Evolutionary conservation across 2,888 invertebrate genomes (phyloP).

Genomic region (Epinotia brunnichana): DNA sequence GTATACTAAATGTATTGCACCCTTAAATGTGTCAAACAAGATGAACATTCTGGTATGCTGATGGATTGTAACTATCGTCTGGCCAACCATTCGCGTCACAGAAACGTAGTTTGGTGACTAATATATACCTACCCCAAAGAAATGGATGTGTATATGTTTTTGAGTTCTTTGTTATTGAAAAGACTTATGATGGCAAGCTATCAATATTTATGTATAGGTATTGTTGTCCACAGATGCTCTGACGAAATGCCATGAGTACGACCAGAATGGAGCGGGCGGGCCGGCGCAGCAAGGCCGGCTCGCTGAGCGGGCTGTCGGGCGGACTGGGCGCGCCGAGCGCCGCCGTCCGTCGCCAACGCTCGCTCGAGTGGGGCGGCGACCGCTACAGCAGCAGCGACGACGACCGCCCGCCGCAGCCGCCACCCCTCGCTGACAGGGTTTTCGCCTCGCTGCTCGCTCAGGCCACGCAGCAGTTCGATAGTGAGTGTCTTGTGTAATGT

Average conservation of each 20-base stretch:
- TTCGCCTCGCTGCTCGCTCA: conserved; percentile 82
- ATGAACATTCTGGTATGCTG: too few species aligned
- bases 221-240: conserved; percentile 62
- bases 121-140: too few species aligned
- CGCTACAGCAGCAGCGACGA: conserved; percentile 84
- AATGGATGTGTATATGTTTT: too few species aligned
- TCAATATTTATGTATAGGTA: not conserved
- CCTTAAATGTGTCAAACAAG: too few species aligned
- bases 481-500: conserved; percentile 58
- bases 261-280: conserved; percentile 77
- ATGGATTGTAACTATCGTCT: too few species aligned
- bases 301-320: conserved; percentile 73
- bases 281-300: conserved; percentile 76
- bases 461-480: conserved; percentile 81
- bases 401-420: conserved; percentile 78
- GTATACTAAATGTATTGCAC: too few species aligned
- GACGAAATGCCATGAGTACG: conserved; percentile 69
- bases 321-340: conserved; percentile 58
- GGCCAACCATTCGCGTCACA: too few species aligned
- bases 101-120: too few species aligned
- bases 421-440: conserved; percentile 78
- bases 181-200: too few species aligned
- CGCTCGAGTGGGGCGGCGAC: conserved; percentile 84
- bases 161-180: too few species aligned
- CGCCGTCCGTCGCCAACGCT: conserved; percentile 81